phyloP scores from a whole-genome alignment of 1,140 invertebrate genomes.

The Akabosia matsudoensis region DNA sequence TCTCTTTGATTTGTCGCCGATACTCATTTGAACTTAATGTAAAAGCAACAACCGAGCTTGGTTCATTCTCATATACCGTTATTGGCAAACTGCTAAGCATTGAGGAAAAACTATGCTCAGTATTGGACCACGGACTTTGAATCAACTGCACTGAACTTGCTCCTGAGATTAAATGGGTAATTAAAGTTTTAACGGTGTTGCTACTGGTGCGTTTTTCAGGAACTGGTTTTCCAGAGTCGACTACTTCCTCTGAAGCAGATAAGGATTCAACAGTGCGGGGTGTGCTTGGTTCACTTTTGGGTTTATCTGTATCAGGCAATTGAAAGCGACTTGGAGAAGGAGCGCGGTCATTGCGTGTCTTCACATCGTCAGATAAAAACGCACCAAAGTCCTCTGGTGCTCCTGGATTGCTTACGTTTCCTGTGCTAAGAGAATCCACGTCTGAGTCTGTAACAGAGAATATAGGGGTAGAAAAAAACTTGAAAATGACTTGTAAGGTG shows the following conservation, averaged over 20 bases:
- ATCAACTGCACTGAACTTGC: constrained; percentile 55
- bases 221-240: constrained; percentile 12
- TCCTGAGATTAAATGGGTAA: constrained; percentile 63
- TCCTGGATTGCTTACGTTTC: constrained; percentile 37
- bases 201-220: constrained; percentile 46
- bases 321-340: constrained; percentile 15
- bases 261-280: constrained; percentile 21
- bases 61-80: constrained; percentile 77
- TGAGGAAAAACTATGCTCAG: constrained; percentile 64
- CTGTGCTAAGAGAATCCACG: constrained; percentile 32
- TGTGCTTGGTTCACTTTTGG: not conserved
- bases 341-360: not conserved
- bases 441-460: not conserved
- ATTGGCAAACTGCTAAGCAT: constrained; percentile 63
- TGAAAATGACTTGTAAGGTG: not conserved
- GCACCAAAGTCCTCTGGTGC: constrained; percentile 34
- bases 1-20: constrained; percentile 53
- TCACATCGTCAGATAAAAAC: constrained; percentile 1
- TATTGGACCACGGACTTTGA: constrained; percentile 59
- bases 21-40: constrained; percentile 71
- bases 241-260: not conserved
- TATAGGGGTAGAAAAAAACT: too few relatives aligned
- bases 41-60: constrained; percentile 86
- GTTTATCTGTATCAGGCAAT: not conserved
- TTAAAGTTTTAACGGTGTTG: constrained; percentile 65